These are phyloP conservation scores for Atrina japonica DNA, from an alignment of 2,888 invertebrate species.

Conservation along the genomic window DNA sequence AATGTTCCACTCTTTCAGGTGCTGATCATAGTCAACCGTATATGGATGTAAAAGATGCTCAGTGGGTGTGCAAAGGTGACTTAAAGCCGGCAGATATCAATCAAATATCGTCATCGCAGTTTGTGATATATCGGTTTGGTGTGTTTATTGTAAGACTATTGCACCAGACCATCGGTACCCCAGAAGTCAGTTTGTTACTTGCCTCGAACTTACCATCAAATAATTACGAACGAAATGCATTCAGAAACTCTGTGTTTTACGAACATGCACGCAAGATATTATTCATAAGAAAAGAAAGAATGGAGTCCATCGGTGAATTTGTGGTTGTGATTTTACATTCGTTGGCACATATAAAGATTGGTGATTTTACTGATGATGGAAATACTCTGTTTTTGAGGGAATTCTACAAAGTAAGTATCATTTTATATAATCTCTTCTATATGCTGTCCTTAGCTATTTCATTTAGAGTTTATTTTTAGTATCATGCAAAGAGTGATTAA, in stretches of 20 bases:
- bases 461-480: too few species aligned
- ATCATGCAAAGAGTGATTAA: too few species aligned
- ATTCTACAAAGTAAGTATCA: conserved; percentile 78
- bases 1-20: too few species aligned
- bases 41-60: conserved; percentile 78
- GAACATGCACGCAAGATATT: conserved; percentile 73
- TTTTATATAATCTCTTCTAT: too few species aligned
- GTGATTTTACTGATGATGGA: conserved; percentile 74
- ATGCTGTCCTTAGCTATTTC: too few species aligned
- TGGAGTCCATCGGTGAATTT: conserved; percentile 79
- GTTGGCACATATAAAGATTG: conserved; percentile 77
- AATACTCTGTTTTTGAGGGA: conserved; percentile 74
- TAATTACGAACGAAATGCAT: conserved; percentile 75
- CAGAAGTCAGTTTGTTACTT: conserved; percentile 74
- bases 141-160: conserved; percentile 76
- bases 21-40: conserved; percentile 74
- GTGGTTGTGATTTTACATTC: conserved; percentile 77
- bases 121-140: conserved; percentile 78
- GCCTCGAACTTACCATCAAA: conserved; percentile 77
- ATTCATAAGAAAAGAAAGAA: conserved; percentile 75
- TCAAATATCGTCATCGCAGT: conserved; percentile 73
- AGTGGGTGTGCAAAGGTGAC: conserved; percentile 75
- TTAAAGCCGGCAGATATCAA: conserved; percentile 72
- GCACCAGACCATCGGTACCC: conserved; percentile 67
- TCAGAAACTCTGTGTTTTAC: conserved; percentile 76